Conservation (phyloP, 2,797 vertebrate species). For the Meriones psammophilus region DNA sequence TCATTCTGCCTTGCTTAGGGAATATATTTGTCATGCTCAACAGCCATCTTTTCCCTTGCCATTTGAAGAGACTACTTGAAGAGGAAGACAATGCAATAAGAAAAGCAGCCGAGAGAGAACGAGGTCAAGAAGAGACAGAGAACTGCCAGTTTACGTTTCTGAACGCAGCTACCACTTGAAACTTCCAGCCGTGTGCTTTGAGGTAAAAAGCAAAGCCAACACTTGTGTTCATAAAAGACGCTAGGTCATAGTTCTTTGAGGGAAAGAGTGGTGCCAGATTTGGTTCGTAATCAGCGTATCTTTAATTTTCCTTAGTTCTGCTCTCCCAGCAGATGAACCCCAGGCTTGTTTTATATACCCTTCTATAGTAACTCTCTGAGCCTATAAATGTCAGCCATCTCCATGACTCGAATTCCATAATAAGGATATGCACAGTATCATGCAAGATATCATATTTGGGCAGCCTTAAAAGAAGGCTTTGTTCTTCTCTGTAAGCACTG, state of each 20-base stretch:
- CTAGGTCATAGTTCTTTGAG: neutral
- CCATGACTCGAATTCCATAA: neutral
- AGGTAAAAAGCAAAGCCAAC: neutral
- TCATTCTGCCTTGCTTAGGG: neutral
- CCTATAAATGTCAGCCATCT: slow-evolving; percentile 41
- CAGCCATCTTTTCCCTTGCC: neutral
- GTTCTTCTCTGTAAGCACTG: neutral
- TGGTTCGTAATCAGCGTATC: neutral
- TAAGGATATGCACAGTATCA: slow-evolving; percentile 29
- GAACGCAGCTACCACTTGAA: neutral
- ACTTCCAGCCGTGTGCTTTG: neutral
- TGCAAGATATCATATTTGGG: neutral
- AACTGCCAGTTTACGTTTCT: neutral
- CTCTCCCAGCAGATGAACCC: neutral
- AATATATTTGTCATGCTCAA: too few relatives aligned
- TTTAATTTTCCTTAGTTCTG: slow-evolving; percentile 7
- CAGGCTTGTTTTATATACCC: neutral
- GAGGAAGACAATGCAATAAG: neutral
- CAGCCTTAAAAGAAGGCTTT: slow-evolving; percentile 46
- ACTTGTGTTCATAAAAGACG: neutral
- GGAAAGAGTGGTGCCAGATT: neutral
- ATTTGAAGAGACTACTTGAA: neutral
- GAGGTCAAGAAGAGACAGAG: neutral
- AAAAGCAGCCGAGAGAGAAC: neutral
- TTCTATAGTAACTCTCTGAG: neutral